Evolutionary conservation across 2,888 invertebrate species (phyloP).

Genomic region (Ophioninae sp.): DNA sequence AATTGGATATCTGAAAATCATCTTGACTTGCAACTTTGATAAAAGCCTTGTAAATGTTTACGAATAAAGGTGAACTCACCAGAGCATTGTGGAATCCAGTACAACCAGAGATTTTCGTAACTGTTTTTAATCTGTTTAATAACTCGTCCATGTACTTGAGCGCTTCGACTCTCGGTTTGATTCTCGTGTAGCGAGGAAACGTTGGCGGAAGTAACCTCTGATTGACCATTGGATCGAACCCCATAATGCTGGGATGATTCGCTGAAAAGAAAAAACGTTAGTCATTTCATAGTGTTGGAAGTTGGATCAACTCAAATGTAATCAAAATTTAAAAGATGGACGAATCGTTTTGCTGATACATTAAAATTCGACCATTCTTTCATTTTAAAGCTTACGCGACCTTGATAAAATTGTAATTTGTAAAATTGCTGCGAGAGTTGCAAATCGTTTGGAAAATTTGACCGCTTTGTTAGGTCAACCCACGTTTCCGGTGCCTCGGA

Average conservation of each 20-base stretch:
- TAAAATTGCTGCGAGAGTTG: background rate
- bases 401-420: background rate
- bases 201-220: slow-evolving; percentile 98
- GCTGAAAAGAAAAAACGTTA: slow-evolving; percentile 78
- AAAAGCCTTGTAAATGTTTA: background rate
- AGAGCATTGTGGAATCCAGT: slow-evolving; percentile 91
- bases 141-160: slow-evolving; percentile 91
- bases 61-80: slow-evolving; percentile 82
- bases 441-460: background rate
- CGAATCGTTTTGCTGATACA: background rate
- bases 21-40: no score
- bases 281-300: background rate
- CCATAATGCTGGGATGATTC: slow-evolving; percentile 91
- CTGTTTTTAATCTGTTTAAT: slow-evolving; percentile 89
- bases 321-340: no score
- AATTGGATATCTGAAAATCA: no score
- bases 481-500: background rate
- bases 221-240: slow-evolving; percentile 98
- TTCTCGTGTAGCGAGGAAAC: slow-evolving; percentile 97
- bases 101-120: slow-evolving; percentile 91
- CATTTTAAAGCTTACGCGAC: background rate
- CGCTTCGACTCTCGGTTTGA: slow-evolving; percentile 91
- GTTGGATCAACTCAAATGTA: no score
- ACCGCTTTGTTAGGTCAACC: background rate
- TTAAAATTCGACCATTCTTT: slow-evolving; percentile 14